Conservation (phyloP, 2,797 vertebrate genomes). For the Danionella dracula region DNA sequence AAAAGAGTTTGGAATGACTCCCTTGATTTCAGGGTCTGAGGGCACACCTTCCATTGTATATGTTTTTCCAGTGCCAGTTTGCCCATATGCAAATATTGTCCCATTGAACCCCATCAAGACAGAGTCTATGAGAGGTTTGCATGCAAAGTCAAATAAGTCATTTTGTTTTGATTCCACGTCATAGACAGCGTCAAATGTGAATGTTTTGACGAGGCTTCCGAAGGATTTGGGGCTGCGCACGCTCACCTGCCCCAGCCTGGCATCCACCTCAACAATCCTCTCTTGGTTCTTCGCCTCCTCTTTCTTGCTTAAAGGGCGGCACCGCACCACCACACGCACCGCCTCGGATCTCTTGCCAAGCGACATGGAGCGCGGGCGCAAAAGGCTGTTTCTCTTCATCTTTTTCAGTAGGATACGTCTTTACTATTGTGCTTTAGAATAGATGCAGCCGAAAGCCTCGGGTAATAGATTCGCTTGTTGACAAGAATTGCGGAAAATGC, state of each 20-base stretch:
- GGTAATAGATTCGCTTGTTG: constrained; percentile 21
- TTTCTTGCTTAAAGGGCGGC: constrained; percentile 82
- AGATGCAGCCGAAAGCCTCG: background rate
- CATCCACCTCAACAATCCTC: constrained; percentile 80
- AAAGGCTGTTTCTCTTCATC: constrained; percentile 24
- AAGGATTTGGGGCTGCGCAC: constrained; percentile 81
- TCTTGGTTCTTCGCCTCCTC: constrained; percentile 74
- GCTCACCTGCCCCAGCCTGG: constrained; percentile 86
- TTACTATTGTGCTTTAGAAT: background rate
- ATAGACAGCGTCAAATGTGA: constrained; percentile 91
- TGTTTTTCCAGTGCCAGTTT: constrained; percentile 95
- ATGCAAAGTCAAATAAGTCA: constrained; percentile 87
- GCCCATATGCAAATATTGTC: constrained; percentile 91
- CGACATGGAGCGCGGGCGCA: constrained; percentile 59
- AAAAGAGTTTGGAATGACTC: constrained; percentile 89
- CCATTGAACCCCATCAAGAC: constrained; percentile 92
- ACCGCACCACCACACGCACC: constrained; percentile 91
- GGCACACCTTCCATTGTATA: constrained; percentile 92
- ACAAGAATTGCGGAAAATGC: background rate
- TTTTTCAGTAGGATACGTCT: constrained; percentile 28
- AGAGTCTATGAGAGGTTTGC: constrained; percentile 86
- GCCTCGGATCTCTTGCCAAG: constrained; percentile 78
- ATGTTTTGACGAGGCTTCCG: constrained; percentile 85
- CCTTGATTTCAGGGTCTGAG: constrained; percentile 78
- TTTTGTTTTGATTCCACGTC: constrained; percentile 82